Percentiles rank a stretch among this genome's conserved stretches.
phyloP scores from a whole-genome alignment of 2,888 invertebrate species.

The Brachynemurus nebulosus region DNA sequence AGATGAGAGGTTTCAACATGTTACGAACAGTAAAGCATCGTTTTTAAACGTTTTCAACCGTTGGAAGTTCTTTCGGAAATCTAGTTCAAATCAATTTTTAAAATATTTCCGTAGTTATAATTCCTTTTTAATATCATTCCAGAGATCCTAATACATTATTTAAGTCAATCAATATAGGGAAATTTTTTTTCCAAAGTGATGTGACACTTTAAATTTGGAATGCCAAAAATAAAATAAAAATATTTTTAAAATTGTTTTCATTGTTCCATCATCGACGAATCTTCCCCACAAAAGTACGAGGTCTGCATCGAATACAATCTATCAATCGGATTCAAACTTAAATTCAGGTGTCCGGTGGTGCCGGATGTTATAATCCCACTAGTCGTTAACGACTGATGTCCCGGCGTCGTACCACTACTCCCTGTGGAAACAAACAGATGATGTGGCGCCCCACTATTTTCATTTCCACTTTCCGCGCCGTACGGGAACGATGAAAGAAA shows the following conservation, averaged over 20 bases:
- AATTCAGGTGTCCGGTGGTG: slow-evolving; percentile 31
- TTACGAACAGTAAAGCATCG: too few species aligned
- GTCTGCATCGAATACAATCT: slow-evolving; percentile 49
- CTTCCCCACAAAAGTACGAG: slow-evolving; percentile 46
- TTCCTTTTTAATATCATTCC: too few species aligned
- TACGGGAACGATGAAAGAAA: slow-evolving; percentile 17
- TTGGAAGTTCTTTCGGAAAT: too few species aligned
- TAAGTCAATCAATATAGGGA: neutral
- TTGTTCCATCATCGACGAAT: slow-evolving; percentile 26
- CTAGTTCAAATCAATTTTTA: too few species aligned
- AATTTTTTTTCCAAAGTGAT: neutral
- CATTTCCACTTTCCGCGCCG: slow-evolving; percentile 7
- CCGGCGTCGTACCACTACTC: slow-evolving; percentile 3
- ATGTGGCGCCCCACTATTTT: neutral
- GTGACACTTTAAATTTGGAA: neutral
- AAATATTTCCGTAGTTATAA: too few species aligned
- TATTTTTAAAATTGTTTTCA: slow-evolving; percentile 5
- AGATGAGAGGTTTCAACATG: too few species aligned
- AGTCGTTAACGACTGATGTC: slow-evolving; percentile 24
- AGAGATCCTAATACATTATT: neutral
- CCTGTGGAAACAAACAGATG: neutral
- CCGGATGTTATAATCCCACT: slow-evolving; percentile 31
- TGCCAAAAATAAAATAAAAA: neutral
- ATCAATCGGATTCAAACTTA: slow-evolving; percentile 48
- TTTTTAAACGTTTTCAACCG: too few species aligned